These are phyloP conservation scores for Malurus leucopterus DNA, from an alignment of 2,797 vertebrate genomes.

Conservation along the genomic window DNA sequence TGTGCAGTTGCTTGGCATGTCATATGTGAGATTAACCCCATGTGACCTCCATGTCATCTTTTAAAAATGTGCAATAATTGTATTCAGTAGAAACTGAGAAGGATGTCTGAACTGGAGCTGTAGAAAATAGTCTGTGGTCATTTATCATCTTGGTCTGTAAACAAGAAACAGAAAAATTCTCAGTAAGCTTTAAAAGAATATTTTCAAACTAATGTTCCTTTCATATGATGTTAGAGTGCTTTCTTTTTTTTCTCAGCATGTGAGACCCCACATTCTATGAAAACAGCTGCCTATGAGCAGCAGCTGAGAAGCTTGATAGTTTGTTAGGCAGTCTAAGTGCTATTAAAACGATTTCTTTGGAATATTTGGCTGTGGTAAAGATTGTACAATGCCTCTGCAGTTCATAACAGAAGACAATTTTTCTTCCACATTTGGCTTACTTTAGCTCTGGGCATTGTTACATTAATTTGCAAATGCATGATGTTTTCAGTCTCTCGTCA, in stretches of 20 bases:
- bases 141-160: neutral
- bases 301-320: neutral
- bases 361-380: neutral
- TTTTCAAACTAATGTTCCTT: neutral
- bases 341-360: neutral
- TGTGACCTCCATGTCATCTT: neutral
- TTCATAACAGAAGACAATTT: neutral
- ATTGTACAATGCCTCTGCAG: neutral
- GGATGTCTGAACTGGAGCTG: neutral
- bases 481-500: neutral
- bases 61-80: neutral
- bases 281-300: neutral
- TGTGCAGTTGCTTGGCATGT: neutral
- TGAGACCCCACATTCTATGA: neutral
- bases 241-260: rapidly evolving
- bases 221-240: neutral
- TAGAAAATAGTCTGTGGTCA: neutral
- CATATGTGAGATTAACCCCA: neutral
- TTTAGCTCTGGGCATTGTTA: neutral
- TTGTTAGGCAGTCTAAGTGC: neutral
- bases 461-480: neutral
- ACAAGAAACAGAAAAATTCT: neutral
- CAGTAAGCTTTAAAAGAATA: neutral
- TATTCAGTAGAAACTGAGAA: neutral
- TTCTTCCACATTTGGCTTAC: neutral